These are phyloP conservation scores for Mastacembelus armatus DNA, from an alignment of 2,797 vertebrate genomes.

Conservation along the genomic window DNA sequence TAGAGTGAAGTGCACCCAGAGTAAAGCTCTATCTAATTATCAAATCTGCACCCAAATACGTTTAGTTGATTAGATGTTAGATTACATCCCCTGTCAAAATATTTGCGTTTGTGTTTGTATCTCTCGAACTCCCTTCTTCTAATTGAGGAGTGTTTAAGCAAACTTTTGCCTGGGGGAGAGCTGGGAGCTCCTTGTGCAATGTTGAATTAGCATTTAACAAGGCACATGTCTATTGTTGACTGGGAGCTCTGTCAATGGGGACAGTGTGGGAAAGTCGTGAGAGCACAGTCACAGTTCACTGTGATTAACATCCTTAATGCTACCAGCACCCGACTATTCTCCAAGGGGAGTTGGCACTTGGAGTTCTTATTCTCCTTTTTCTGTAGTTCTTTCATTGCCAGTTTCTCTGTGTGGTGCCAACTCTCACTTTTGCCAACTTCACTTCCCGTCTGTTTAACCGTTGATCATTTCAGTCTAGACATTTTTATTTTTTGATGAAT, in stretches of 20 bases:
- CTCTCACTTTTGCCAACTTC: constrained; percentile 34
- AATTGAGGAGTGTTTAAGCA: constrained; percentile 57
- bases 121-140: constrained; percentile 12
- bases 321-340: constrained; percentile 51
- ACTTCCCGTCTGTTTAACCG: constrained; percentile 16
- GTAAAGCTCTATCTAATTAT: background rate
- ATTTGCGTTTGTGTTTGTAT: constrained; percentile 62
- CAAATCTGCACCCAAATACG: background rate
- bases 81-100: constrained; percentile 45
- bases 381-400: constrained; percentile 6
- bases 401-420: constrained; percentile 18
- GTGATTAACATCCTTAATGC: constrained; percentile 67
- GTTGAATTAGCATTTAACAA: constrained; percentile 81
- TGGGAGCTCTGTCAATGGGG: constrained; percentile 52
- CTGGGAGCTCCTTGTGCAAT: constrained; percentile 59
- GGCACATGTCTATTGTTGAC: constrained; percentile 80
- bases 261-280: constrained; percentile 82
- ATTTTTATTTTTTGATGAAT: constrained; percentile 31
- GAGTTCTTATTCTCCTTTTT: constrained; percentile 7
- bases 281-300: constrained; percentile 76
- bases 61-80: background rate
- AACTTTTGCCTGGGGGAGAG: constrained; percentile 44
- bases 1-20: background rate
- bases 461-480: constrained; percentile 20
- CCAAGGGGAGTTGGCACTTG: constrained; percentile 69